Evolutionary conservation across 2,888 invertebrate genomes (phyloP).

Genomic region (Acheta domesticus): DNA sequence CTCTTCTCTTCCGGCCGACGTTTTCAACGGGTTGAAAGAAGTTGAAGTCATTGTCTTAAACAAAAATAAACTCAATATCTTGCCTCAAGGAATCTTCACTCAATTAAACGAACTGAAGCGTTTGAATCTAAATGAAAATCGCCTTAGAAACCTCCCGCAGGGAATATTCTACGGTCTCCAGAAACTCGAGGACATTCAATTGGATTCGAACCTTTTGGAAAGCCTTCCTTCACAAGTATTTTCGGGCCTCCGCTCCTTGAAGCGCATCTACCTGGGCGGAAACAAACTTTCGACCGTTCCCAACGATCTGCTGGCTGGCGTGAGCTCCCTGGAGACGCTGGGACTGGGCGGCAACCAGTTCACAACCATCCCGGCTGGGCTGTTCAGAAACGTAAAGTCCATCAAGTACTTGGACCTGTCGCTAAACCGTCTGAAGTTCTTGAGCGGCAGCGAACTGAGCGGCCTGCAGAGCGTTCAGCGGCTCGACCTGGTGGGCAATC

Average conservation of each 20-base stretch:
- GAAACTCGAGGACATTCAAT: not conserved
- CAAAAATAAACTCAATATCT: not conserved
- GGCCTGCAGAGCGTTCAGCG: not conserved
- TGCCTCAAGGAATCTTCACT: not conserved
- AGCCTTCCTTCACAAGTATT: not conserved
- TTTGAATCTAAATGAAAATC: not conserved
- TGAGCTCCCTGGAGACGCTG: not conserved
- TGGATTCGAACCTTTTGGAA: not conserved
- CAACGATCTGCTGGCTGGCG: not conserved
- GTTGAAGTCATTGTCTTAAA: not conserved
- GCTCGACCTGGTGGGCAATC: not conserved
- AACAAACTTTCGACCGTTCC: not conserved
- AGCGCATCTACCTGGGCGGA: not conserved
- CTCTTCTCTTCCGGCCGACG: no score
- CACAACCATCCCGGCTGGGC: not conserved
- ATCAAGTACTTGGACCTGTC: not conserved
- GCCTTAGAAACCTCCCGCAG: not conserved
- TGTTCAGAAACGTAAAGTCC: not conserved
- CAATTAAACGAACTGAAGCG: not conserved
- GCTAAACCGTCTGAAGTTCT: not conserved
- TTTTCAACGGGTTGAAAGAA: no score
- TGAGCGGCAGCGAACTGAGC: not conserved
- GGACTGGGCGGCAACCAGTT: not conserved
- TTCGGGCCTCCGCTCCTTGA: not conserved
- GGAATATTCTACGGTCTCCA: not conserved